A percentile compares a stretch with the other conserved stretches of the same genome.
phyloP scores from a whole-genome alignment of 2,888 invertebrate species.

The Scaeva pyrastri region DNA sequence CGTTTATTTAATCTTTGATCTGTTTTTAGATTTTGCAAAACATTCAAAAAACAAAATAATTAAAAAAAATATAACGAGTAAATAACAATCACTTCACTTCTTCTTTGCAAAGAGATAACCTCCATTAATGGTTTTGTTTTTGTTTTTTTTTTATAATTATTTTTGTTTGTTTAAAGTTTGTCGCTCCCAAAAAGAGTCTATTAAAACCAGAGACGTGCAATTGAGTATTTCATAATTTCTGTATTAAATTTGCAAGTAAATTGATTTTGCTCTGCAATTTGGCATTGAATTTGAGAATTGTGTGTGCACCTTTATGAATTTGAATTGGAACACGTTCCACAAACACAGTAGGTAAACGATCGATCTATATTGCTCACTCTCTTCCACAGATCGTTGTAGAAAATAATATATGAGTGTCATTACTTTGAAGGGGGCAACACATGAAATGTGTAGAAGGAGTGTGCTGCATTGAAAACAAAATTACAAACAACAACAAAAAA shows the following conservation, averaged over 20 bases:
- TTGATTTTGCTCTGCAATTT: conserved; percentile 35
- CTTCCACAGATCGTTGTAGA: background rate
- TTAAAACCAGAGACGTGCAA: conserved; percentile 23
- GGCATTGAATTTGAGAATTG: conserved; percentile 67
- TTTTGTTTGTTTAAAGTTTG: conserved; percentile 24
- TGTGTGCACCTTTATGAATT: conserved; percentile 47
- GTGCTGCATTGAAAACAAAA: conserved; percentile 30
- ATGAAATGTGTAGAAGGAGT: conserved; percentile 4
- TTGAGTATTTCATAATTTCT: conserved; percentile 63
- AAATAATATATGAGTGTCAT: conserved; percentile 23
- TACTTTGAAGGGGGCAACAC: conserved; percentile 8
- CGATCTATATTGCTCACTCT: conserved; percentile 62
- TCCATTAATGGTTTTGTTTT: conserved; percentile 11
- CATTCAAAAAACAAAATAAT: conserved; percentile 15
- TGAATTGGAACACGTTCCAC: conserved; percentile 60
- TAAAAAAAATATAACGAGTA: too few species aligned
- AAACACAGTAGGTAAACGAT: background rate
- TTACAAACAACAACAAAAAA: background rate
- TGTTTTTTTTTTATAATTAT: background rate
- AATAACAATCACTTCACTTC: conserved; percentile 26
- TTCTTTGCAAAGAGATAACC: conserved; percentile 23
- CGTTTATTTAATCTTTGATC: conserved; percentile 24
- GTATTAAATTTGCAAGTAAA: conserved; percentile 54
- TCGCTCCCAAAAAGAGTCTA: conserved; percentile 34
- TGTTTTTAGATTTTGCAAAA: conserved; percentile 14